Evolutionary conservation across 2,113 vertebrate species (phyloP), one percentile per base, ranked within the genome.

Genomic region (Halcyon senegalensis): DNA sequence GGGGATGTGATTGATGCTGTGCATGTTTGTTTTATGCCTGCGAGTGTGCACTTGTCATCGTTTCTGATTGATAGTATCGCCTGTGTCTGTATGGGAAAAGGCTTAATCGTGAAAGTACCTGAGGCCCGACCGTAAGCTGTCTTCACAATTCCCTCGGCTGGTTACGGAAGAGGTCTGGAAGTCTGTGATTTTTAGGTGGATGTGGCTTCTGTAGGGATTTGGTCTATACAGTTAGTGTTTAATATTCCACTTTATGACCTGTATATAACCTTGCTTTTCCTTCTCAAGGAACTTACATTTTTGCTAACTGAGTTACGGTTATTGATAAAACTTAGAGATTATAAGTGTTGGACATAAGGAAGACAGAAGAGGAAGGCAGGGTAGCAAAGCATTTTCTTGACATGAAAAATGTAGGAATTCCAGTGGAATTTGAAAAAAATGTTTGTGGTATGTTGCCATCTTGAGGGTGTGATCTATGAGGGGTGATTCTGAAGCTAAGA

Each of bases 11-110:
- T 4, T 5, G 70, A 17, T 14, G 3, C 62, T 2, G 9, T 10
- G 56, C 25, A 51, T 51, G 0, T 25, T 60, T 11, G 10, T 33
- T 19, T 31, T 7, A 4, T 2, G 1, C 43, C 66, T 7, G 2
- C 2, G 1, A 11, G 8, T 0, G 39, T 20, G 48, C 15, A 0
- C 41, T 2, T 56, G 43, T 37, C 31, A 4, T 55, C 11, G 3
- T 66, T 63, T 75, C 50, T n/a, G 3, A 0, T 14, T 14, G 16
- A 0, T 13, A 4, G 9, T 3, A 10, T 31, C 10, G 0, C 39
- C 46, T 3, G 5, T 2, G 28, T 27, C 48, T 50, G 1, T 10
- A 0, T 2, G 33, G 6, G 48, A 35, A 64, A 50, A 53, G 33
- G 48, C 50, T 93, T 35, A 6, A 9, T 43, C 59, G 8, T n/a